A percentile compares a stretch with the other conserved stretches of the same genome.
Conservation (phyloP, 2,888 invertebrate genomes). For the Marronus borbonicus region DNA sequence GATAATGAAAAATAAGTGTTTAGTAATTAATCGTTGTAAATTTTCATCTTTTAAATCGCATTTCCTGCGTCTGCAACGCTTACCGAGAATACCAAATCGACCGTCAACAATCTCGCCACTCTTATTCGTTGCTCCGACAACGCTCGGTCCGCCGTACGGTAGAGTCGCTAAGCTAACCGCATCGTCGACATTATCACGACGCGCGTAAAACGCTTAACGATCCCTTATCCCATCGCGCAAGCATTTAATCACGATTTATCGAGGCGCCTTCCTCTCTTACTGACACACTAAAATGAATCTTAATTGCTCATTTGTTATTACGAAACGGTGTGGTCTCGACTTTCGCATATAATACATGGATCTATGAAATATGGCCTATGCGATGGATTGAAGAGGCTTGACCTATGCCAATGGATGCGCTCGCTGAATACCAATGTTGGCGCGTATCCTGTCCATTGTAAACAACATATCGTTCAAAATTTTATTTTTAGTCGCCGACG, state of each 20-base stretch:
- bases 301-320: constrained; percentile 46
- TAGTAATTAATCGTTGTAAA: constrained; percentile 38
- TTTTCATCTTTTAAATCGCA: constrained; percentile 35
- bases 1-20: constrained; percentile 26
- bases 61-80: constrained; percentile 20
- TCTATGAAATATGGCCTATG: constrained; percentile 29
- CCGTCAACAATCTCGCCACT: background rate
- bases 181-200: constrained; percentile 7
- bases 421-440: constrained; percentile 25
- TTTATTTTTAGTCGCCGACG: constrained; percentile 23
- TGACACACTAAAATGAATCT: constrained; percentile 47
- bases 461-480: constrained; percentile 33
- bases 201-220: constrained; percentile 15
- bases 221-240: constrained; percentile 34
- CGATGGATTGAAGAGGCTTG: constrained; percentile 6
- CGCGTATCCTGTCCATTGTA: constrained; percentile 37
- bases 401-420: constrained; percentile 31
- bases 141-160: background rate
- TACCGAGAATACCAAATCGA: constrained; percentile 11
- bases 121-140: background rate
- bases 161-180: constrained; percentile 8
- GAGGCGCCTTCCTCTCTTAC: constrained; percentile 45
- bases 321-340: constrained; percentile 33
- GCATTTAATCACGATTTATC: constrained; percentile 38
- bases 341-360: constrained; percentile 28